These are phyloP conservation scores for Plutella xylostella DNA, from an alignment of 2,888 invertebrate genomes.

Conservation along the genomic window DNA sequence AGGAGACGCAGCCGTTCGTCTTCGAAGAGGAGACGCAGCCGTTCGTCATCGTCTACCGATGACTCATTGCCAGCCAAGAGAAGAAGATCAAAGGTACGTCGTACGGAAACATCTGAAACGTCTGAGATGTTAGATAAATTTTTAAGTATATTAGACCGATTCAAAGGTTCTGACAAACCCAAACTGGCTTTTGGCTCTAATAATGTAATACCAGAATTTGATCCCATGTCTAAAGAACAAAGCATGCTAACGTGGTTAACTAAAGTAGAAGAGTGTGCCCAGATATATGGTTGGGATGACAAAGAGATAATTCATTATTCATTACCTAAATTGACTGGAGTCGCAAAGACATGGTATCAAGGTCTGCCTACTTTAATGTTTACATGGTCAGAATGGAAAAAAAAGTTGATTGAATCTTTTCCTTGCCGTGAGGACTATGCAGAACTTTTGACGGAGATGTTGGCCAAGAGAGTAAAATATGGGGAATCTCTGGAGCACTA, in stretches of 20 bases:
- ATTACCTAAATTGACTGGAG: background rate
- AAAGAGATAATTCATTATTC: too few relatives aligned
- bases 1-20: too few relatives aligned
- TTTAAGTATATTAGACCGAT: background rate
- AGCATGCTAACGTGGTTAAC: constrained; percentile 11
- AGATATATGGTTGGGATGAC: constrained; percentile 4
- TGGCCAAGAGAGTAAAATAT: constrained; percentile 11
- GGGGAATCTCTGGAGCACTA: constrained; percentile 14
- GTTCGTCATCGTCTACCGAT: too few relatives aligned
- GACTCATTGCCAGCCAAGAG: too few relatives aligned
- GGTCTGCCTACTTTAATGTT: constrained; percentile 14
- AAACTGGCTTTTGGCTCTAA: background rate
- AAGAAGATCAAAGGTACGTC: too few relatives aligned
- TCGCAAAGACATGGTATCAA: constrained; percentile 20
- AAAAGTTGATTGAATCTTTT: constrained; percentile 14
- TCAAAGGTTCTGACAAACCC: background rate
- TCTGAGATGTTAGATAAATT: too few relatives aligned
- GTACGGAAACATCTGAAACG: too few relatives aligned
- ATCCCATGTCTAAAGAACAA: constrained; percentile 12
- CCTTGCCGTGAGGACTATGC: too few relatives aligned
- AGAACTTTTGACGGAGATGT: constrained; percentile 20
- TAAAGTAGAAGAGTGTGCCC: constrained; percentile 9
- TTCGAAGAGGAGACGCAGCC: too few relatives aligned
- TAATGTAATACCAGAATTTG: constrained; percentile 13
- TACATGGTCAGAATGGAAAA: constrained; percentile 19